Conservation (phyloP, 2,113 vertebrate genomes). For the Naja naja region DNA sequence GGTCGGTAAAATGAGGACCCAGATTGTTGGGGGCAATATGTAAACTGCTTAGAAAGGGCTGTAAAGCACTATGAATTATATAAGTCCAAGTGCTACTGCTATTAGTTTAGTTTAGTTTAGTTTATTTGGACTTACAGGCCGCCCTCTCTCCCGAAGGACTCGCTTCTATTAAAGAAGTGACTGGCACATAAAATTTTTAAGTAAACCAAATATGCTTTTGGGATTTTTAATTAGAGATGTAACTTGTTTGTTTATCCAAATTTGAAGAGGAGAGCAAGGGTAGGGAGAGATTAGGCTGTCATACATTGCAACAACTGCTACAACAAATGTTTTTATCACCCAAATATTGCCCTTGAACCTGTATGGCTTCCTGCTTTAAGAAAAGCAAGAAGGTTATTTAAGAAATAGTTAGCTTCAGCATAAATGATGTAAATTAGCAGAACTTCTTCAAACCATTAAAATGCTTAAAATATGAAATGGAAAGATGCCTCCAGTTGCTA, state of each 20-base stretch:
- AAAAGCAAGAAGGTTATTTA: conserved; percentile 47
- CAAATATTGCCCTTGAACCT: conserved; percentile 38
- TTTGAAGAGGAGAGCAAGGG: conserved; percentile 25
- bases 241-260: conserved; percentile 26
- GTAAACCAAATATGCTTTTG: conserved; percentile 30
- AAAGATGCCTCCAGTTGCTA: conserved; percentile 35
- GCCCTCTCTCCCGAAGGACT: too few relatives aligned
- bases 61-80: too few relatives aligned
- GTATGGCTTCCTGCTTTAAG: conserved; percentile 15
- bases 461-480: conserved; percentile 31
- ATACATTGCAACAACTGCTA: background rate
- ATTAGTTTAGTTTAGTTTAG: too few relatives aligned
- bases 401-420: conserved; percentile 32
- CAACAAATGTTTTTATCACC: conserved; percentile 29
- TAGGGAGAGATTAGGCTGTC: background rate
- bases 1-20: too few relatives aligned
- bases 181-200: conserved; percentile 44
- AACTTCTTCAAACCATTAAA: conserved; percentile 27
- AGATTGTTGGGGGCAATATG: too few relatives aligned
- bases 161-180: background rate
- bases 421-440: conserved; percentile 42
- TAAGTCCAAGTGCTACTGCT: too few relatives aligned
- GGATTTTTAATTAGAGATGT: conserved; percentile 37
- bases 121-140: too few relatives aligned
- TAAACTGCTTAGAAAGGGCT: too few relatives aligned